Evolutionary conservation across 2,888 invertebrate genomes (phyloP).

Genomic region (Syrista parreyssii): DNA sequence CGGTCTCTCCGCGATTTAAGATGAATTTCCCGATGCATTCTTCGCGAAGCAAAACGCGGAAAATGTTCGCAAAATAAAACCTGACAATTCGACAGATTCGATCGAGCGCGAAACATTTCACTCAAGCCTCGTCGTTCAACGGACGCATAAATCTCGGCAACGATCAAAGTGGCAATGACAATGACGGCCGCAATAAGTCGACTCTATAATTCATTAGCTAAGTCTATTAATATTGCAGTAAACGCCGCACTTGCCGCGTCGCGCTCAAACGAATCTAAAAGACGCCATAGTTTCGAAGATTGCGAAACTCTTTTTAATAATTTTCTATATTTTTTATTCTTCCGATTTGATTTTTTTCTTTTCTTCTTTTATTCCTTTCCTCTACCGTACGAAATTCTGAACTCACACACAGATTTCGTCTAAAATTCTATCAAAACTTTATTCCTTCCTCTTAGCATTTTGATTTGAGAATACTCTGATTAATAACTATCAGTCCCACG

Average conservation of each 20-base stretch:
- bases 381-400: not conserved
- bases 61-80: not conserved
- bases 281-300: not conserved
- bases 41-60: not conserved
- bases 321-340: too few species aligned
- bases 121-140: not conserved
- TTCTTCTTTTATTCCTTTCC: slow-evolving; percentile 1
- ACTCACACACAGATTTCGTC: not conserved
- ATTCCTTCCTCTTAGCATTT: slow-evolving; percentile 29
- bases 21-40: not conserved
- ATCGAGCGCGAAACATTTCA: not conserved
- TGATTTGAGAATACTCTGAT: slow-evolving; percentile 36
- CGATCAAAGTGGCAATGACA: too few species aligned
- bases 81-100: not conserved
- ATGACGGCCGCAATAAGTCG: slow-evolving; percentile 21
- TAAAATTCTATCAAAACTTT: slow-evolving; percentile 33
- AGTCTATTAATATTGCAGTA: slow-evolving; percentile 47
- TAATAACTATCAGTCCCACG: not conserved
- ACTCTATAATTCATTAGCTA: slow-evolving; percentile 45
- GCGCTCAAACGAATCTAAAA: slow-evolving; percentile 13
- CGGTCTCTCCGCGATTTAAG: too few species aligned
- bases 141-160: not conserved
- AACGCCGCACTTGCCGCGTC: slow-evolving; percentile 31
- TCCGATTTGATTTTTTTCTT: too few species aligned
- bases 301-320: too few species aligned